These are phyloP conservation scores for Prorops nasuta DNA, from an alignment of 1,140 invertebrate genomes.

Conservation along the genomic window DNA sequence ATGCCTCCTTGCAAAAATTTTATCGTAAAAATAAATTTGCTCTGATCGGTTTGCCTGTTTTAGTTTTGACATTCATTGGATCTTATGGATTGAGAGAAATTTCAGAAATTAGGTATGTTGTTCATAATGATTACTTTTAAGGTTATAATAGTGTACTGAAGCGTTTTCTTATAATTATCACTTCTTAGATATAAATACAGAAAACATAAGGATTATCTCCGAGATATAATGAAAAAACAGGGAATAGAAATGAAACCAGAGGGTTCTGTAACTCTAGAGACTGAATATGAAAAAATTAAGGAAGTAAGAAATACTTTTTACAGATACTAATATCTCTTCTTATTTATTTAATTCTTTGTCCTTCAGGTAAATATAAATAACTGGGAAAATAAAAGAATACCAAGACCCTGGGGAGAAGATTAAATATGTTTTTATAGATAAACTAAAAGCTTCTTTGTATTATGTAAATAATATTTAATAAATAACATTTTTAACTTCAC, in stretches of 20 bases:
- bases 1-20: too few relatives aligned
- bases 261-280: constrained; percentile 68
- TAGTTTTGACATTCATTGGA: constrained; percentile 66
- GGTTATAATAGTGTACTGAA: background rate
- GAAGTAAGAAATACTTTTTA: constrained; percentile 37
- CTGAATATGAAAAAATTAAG: constrained; percentile 71
- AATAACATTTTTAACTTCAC: background rate
- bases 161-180: background rate
- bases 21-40: constrained; percentile 50
- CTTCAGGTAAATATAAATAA: constrained; percentile 73
- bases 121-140: background rate
- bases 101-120: constrained; percentile 62
- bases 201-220: constrained; percentile 29
- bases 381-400: constrained; percentile 78
- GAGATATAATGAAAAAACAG: constrained; percentile 63
- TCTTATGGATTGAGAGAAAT: constrained; percentile 72
- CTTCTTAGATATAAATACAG: constrained; percentile 63
- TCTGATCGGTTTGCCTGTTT: constrained; percentile 66
- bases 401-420: constrained; percentile 75
- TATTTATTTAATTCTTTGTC: constrained; percentile 5
- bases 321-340: background rate
- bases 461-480: background rate
- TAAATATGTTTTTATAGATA: background rate
- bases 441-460: background rate
- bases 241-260: constrained; percentile 67